phyloP scores from a whole-genome alignment of 2,113 vertebrate species.

The Nibea coibor region DNA sequence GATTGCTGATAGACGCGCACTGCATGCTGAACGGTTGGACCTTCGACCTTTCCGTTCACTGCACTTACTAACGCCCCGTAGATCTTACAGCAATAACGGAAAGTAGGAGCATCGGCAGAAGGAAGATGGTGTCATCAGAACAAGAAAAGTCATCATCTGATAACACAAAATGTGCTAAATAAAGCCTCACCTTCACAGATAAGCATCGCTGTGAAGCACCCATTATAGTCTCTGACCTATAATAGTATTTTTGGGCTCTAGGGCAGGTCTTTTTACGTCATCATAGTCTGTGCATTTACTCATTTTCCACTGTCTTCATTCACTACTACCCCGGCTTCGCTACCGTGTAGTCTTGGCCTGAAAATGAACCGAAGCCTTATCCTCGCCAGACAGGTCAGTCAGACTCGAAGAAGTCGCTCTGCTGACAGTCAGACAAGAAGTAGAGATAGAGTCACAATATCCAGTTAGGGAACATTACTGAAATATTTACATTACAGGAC shows the following conservation, averaged over 20 bases:
- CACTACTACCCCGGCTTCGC: background rate
- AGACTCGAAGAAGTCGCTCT: constrained; percentile 18
- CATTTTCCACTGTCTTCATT: background rate
- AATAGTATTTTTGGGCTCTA: background rate
- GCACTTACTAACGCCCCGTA: background rate
- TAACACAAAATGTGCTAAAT: background rate
- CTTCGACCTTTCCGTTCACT: background rate
- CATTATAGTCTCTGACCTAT: background rate
- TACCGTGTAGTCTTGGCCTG: background rate
- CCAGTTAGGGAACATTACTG: constrained; percentile 50
- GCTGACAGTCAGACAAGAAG: constrained; percentile 35
- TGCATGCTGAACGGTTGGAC: background rate
- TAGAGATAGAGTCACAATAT: constrained; percentile 40
- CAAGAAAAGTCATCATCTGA: background rate
- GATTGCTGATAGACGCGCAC: background rate
- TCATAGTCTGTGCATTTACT: background rate
- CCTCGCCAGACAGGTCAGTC: constrained; percentile 14
- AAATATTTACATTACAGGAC: constrained; percentile 66
- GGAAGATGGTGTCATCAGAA: background rate
- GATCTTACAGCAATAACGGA: background rate
- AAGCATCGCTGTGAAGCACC: background rate
- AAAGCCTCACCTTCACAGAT: constrained; percentile 2
- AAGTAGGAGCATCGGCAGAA: background rate
- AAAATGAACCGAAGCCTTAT: constrained; percentile 20
- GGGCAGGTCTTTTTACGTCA: background rate